Conservation (phyloP, 2,888 invertebrate genomes). For the Drosophila hamatofila region DNA sequence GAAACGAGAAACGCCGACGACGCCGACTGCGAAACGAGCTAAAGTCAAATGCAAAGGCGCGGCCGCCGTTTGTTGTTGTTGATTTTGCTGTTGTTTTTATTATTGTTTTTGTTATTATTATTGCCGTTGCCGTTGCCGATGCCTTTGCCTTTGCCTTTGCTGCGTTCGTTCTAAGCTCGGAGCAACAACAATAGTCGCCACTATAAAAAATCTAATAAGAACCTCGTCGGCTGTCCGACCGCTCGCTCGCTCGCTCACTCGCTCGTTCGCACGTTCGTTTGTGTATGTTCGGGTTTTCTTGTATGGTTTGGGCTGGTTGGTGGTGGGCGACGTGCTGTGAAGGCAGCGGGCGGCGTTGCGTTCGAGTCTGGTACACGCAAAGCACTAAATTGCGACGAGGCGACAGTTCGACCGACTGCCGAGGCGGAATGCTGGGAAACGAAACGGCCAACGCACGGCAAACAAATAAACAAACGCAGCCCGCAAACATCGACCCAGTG, state of each 20-base stretch:
- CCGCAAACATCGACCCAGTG: conserved; percentile 67
- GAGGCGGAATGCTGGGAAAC: conserved; percentile 55
- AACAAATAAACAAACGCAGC: conserved; percentile 70
- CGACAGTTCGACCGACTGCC: conserved; percentile 58
- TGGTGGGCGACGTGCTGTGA: conserved; percentile 44
- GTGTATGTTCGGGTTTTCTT: conserved; percentile 34
- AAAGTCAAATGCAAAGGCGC: conserved; percentile 61
- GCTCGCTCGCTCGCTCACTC: conserved; percentile 18
- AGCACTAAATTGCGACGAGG: conserved; percentile 61
- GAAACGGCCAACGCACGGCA: conserved; percentile 53
- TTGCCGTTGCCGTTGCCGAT: conserved; percentile 17
- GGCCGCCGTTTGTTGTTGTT: conserved; percentile 51
- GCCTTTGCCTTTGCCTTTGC: conserved; percentile 13
- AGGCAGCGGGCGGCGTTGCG: conserved; percentile 59
- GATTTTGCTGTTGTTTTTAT: conserved; percentile 27
- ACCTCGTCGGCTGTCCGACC: conserved; percentile 46
- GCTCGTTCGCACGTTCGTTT: conserved; percentile 17
- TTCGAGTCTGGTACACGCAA: conserved; percentile 72
- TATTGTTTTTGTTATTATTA: conserved; percentile 25
- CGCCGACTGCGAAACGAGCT: conserved; percentile 25
- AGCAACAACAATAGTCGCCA: conserved; percentile 42
- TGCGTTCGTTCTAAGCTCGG: conserved; percentile 53
- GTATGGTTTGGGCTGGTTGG: conserved; percentile 24
- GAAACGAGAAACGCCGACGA: conserved; percentile 32
- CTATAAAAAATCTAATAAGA: conserved; percentile 73